Base-by-base conservation (phyloP, 2,113 vertebrate species). In the Felis chaus region DNA sequence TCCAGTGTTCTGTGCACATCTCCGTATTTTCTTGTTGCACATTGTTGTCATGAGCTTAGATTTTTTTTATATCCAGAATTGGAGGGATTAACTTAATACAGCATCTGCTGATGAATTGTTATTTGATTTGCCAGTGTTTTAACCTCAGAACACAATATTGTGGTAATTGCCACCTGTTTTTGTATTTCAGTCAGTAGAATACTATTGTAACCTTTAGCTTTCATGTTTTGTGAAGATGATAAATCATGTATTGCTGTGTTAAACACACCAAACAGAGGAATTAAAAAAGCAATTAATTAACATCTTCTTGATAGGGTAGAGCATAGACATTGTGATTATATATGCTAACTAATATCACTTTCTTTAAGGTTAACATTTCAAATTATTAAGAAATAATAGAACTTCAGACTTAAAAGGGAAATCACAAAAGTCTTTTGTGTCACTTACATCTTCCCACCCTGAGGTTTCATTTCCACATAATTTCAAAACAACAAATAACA, bases 91-190 rank as follows among this genome's bases (percentile, higher is more conserved):
- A 14, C 88, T 50, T 86, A 89, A 57, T 91, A 15, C 45, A 94
- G 41, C 88, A 96, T 97, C 92, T 94, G 65, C 16, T 97, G 39
- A 80, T 92, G 48, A 45, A 85, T 57, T 86, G 31, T 91, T 88
- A 65, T 91, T 39, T 87, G 50, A 91, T 95, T 97, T 81, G 41
- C 53, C 53, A 84, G 36, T 36, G 31, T 97, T 97, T 92, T 86
- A 96, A 95, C 61, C 63, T 63, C 33, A 76, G n/a, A 97, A 19
- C 81, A 82, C 25, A 74, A 89, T 81, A 82, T 25, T 96, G 57
- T 95, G 48, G 29, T 94, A 93, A 95, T 82, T 95, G 57, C 36
- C 83, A 96, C 69, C 53, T 97, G 55, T n/a, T 95, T 98, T 91
- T 95, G 3, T 74, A 31, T 96, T 87, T 97, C 91, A 71, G 45